Evolutionary conservation across 1,140 invertebrate species (phyloP).

Genomic region (Cyclina sinensis): DNA sequence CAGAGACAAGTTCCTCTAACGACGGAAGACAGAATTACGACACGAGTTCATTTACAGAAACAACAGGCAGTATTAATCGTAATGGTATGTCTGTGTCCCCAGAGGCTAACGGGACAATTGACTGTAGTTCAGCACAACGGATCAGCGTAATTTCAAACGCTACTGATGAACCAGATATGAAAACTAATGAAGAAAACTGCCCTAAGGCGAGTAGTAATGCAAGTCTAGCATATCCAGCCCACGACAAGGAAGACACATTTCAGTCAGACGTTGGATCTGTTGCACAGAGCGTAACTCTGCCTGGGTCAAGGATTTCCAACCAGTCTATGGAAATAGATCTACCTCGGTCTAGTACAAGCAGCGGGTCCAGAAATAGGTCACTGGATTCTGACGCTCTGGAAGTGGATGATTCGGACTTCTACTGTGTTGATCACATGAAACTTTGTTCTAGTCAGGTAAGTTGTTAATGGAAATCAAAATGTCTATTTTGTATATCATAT

Average conservation of each 20-base stretch:
- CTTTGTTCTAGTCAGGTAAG: conserved; percentile 30
- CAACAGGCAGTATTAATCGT: neutral
- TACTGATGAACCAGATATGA: neutral
- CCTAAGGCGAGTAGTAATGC: neutral
- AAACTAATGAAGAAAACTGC: neutral
- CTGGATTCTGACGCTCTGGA: neutral
- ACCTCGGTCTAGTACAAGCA: neutral
- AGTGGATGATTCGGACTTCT: neutral
- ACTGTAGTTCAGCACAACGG: neutral
- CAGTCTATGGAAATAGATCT: conserved; percentile 11
- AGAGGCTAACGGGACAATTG: neutral
- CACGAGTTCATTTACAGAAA: conserved; percentile 23
- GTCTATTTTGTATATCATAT: too few species aligned
- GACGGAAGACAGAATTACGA: neutral
- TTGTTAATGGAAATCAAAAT: neutral
- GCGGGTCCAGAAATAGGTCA: neutral
- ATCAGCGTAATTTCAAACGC: neutral
- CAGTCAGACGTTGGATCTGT: neutral
- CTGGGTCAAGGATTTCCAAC: neutral
- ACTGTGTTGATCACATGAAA: conserved; percentile 52
- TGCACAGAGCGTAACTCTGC: neutral
- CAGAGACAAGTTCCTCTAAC: neutral
- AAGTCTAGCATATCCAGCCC: neutral
- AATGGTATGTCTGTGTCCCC: neutral
- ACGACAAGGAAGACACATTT: neutral